Base-by-base conservation (phyloP, 2,797 vertebrate species). In the Anguilla marmorata region DNA sequence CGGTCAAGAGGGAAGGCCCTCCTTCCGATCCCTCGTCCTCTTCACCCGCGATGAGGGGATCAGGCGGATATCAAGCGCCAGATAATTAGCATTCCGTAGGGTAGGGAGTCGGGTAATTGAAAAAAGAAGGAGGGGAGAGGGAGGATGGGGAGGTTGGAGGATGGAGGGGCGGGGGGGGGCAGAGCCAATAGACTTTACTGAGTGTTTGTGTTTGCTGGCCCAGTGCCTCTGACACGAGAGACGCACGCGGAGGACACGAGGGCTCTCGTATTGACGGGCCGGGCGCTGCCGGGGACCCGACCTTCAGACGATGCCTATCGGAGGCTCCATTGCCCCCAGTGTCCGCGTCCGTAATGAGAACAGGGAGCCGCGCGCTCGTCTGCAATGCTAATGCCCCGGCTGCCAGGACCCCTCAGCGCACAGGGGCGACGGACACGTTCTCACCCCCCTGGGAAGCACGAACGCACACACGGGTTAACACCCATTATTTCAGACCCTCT, bases 21-120 rank as follows among this genome's bases (percentile, higher is more conserved):
- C 82, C 89, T 88, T 91, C 91, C 91, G 93, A 94, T 92, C 92
- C 92, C 88, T 86, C 9, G 0, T 89, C 90, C 91, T 89, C 89
- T 92, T 91, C 89, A 92, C 91, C 41, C 69, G 37, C 41, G 86
- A 89, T 66, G 88, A 16, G 86, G 87, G 84, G 41, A 24, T 33
- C 88, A 37, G 16, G 6, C 85, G 3, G 24, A 63, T 63, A 45
- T 87, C 84, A 79, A 86, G 87, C 87, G 27, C 54, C 72, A 27
- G 85, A 24, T 16, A 90, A 93, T 94, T 94, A 92, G 91, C 94
- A 94, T 94, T 94, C 90, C 88, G 85, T 86, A 91, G 90, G 41
- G 41, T 45, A 85, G 69, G 84, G 33, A 24, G 27, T 76, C 91
- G 93, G 92, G 92, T 92, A 94, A 93, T 94, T 94, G 93, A 93